A percentile compares a stretch with the other conserved stretches of the same genome.
Conservation (phyloP, 2,113 vertebrate genomes). For the Gymnorhina tibicen region DNA sequence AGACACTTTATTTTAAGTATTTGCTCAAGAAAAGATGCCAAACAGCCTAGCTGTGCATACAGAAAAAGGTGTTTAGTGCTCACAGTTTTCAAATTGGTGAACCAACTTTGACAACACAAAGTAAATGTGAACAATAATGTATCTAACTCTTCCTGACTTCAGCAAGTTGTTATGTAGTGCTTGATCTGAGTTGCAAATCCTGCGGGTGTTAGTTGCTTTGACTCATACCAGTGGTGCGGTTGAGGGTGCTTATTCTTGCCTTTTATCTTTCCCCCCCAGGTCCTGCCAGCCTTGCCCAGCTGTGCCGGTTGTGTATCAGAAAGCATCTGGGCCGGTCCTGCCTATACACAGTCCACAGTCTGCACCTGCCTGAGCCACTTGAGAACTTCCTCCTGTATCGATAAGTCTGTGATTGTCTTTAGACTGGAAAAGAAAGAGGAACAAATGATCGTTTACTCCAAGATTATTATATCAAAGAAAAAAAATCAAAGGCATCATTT, state of each 20-base stretch:
- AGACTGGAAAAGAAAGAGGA: background rate
- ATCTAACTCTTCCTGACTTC: background rate
- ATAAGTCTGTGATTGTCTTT: constrained; percentile 38
- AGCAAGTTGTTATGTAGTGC: background rate
- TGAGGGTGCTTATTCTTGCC: background rate
- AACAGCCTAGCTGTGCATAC: background rate
- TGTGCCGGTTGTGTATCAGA: constrained; percentile 83
- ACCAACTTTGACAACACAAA: background rate
- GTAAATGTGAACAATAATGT: background rate
- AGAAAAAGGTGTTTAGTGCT: background rate
- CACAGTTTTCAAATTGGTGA: background rate
- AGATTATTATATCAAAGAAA: background rate
- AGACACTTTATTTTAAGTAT: background rate
- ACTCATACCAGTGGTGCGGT: background rate
- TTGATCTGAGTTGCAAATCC: background rate
- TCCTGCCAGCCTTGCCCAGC: constrained; percentile 79
- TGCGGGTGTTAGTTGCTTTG: background rate
- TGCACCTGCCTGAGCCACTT: constrained; percentile 81
- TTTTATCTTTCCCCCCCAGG: constrained; percentile 59
- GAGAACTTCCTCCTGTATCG: constrained; percentile 84
- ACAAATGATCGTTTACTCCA: background rate
- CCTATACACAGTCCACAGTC: constrained; percentile 68
- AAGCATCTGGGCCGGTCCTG: constrained; percentile 78
- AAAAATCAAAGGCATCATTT: background rate
- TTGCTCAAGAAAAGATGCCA: background rate